phyloP scores from a whole-genome alignment of 2,797 vertebrate genomes.

The Pipistrellus nathusii region DNA sequence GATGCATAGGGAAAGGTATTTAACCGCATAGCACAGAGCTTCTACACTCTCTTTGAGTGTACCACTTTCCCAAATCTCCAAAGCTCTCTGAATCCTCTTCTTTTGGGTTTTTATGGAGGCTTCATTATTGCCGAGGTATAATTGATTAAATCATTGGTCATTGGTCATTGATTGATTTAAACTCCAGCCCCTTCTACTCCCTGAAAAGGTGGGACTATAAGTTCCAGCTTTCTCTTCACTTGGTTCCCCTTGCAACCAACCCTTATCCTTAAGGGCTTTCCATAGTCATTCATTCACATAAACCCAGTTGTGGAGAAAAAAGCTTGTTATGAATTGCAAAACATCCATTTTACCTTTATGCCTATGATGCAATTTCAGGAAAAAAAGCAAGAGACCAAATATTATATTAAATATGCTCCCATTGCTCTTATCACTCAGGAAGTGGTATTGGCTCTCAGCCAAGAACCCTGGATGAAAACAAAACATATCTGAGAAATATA shows the following conservation, averaged over 20 bases:
- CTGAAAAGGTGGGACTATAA: neutral
- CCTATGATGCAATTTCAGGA: neutral
- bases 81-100: neutral
- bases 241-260: neutral
- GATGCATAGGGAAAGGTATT: neutral
- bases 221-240: neutral
- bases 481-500: neutral
- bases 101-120: neutral
- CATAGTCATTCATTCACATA: neutral
- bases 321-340: neutral
- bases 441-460: neutral
- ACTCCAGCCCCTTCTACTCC: neutral
- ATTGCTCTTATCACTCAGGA: neutral
- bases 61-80: neutral
- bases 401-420: neutral
- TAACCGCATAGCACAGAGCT: neutral
- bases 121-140: neutral
- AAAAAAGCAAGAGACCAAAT: neutral
- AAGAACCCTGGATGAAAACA: neutral
- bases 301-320: neutral
- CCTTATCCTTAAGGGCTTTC: neutral
- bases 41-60: neutral
- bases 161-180: neutral
- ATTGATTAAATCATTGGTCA: neutral
- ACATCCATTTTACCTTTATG: neutral